Conservation (phyloP, 2,113 vertebrate species). For the Scomber japonicus region DNA sequence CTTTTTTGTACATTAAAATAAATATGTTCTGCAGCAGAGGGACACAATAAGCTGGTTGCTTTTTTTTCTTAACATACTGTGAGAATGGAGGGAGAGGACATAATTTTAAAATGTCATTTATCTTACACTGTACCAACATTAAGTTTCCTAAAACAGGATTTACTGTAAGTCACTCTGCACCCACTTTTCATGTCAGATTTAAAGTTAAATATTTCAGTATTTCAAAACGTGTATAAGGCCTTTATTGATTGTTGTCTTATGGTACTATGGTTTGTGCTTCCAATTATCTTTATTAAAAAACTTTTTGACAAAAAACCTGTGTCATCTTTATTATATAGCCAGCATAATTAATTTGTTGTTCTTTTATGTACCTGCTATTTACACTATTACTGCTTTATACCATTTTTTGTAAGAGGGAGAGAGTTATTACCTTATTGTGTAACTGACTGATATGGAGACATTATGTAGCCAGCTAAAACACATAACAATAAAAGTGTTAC, state of each 20-base stretch:
- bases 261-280: conserved; percentile 72
- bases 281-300: conserved; percentile 71
- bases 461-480: not conserved
- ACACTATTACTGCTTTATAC: not conserved
- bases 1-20: conserved; percentile 45
- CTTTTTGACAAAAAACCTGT: conserved; percentile 46
- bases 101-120: conserved; percentile 53
- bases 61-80: conserved; percentile 70
- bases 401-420: not conserved
- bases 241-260: conserved; percentile 51
- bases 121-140: conserved; percentile 78
- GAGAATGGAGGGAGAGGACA: conserved; percentile 56
- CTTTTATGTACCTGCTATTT: not conserved
- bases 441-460: not conserved
- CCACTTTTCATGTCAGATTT: conserved; percentile 55
- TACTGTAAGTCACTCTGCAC: conserved; percentile 72
- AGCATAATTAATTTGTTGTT: not conserved
- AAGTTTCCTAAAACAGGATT: conserved; percentile 63
- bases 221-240: conserved; percentile 42
- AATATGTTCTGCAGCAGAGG: conserved; percentile 21
- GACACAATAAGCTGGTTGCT: conserved; percentile 18
- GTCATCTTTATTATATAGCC: conserved; percentile 14
- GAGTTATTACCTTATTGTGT: not conserved
- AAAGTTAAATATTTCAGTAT: conserved; percentile 56
- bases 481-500: not conserved